These are phyloP conservation scores for Antheraea mylitta DNA, from an alignment of 1,140 invertebrate species.

Conservation along the genomic window DNA sequence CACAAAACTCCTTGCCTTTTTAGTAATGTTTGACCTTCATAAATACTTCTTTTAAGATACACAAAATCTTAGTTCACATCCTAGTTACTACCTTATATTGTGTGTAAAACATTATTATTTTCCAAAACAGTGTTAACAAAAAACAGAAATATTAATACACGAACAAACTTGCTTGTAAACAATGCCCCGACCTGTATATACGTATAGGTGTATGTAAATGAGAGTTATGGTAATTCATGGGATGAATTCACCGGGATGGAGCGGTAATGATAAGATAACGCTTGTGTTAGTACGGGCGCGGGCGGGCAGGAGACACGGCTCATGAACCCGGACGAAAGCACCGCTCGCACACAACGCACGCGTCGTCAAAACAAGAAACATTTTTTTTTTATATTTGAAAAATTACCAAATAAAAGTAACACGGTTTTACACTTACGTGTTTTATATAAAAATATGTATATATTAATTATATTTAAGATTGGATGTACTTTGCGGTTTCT, in stretches of 20 bases:
- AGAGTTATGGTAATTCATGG: conserved; percentile 70
- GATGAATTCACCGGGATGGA: conserved; percentile 41
- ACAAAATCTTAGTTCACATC: no score
- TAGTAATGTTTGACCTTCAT: no score
- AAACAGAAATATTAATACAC: neutral
- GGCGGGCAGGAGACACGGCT: conserved; percentile 58
- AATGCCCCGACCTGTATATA: conserved; percentile 51
- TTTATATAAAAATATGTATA: no score
- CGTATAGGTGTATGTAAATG: conserved; percentile 62
- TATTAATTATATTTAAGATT: neutral
- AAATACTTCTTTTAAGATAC: no score
- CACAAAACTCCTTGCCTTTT: no score
- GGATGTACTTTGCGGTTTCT: no score
- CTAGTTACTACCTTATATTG: no score
- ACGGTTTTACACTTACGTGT: conserved; percentile 40
- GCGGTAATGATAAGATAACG: conserved; percentile 71
- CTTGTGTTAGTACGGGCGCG: conserved; percentile 44
- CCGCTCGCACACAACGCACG: conserved; percentile 14
- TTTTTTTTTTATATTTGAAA: conserved; percentile 4
- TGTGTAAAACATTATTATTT: no score
- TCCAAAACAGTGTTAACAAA: neutral
- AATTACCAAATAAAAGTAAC: conserved; percentile 45
- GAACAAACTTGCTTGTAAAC: conserved; percentile 54
- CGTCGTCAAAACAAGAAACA: neutral
- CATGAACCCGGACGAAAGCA: conserved; percentile 31